A percentile compares a stretch with the other conserved stretches of the same genome.
phyloP scores from a whole-genome alignment of 2,113 vertebrate genomes.

The Pelusios castaneus region DNA sequence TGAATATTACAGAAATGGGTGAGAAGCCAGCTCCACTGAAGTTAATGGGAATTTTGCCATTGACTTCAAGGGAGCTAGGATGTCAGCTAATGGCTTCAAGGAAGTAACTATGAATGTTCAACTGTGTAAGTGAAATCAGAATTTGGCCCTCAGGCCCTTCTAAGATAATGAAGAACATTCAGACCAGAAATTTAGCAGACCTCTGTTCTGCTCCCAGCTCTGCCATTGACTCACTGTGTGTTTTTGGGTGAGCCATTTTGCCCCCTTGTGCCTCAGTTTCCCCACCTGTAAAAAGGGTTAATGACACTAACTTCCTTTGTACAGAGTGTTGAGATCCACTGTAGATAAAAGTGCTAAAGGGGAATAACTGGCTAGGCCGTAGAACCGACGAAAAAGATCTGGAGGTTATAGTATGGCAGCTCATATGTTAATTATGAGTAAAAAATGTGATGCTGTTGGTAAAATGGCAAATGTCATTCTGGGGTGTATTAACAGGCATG shows the following conservation, averaged over 20 bases:
- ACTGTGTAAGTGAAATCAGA: not conserved
- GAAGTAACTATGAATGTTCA: not conserved
- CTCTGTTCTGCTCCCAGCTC: accelerated
- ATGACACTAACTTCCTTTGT: no score
- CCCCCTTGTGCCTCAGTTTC: not conserved
- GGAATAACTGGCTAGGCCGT: not conserved
- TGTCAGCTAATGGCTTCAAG: no score
- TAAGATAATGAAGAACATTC: not conserved
- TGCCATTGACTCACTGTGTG: not conserved
- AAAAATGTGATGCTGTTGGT: not conserved
- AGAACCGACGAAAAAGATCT: not conserved
- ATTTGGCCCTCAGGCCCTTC: not conserved
- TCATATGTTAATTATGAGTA: not conserved
- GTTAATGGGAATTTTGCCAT: not conserved
- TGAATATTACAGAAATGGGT: not conserved
- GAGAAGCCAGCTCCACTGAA: not conserved
- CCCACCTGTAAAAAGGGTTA: not conserved
- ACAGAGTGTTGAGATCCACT: not conserved
- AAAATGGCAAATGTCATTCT: not conserved
- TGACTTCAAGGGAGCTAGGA: not conserved
- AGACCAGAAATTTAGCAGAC: no score
- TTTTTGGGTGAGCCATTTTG: no score
- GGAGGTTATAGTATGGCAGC: no score
- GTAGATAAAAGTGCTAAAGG: conserved; percentile 12
- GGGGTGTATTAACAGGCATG: not conserved